Conservation (phyloP, 2,888 invertebrate genomes). For the Lysandra coridon region DNA sequence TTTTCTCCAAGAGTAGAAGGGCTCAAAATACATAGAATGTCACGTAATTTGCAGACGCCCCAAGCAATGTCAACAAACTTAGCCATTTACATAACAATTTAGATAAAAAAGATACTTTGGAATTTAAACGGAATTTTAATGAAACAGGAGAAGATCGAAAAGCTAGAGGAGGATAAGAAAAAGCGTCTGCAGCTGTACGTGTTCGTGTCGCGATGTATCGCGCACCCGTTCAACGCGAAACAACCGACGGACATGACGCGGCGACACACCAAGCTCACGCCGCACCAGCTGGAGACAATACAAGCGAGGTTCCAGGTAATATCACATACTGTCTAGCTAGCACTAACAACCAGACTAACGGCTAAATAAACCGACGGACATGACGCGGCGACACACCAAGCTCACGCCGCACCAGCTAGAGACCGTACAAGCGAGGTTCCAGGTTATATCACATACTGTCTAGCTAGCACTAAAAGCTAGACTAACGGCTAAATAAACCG, state of each 20-base stretch:
- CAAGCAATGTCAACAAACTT: neutral
- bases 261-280: slow-evolving; percentile 96
- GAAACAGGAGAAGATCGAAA: slow-evolving; percentile 92
- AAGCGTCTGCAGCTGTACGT: slow-evolving; percentile 97
- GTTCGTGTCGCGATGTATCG: slow-evolving; percentile 97
- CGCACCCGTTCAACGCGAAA: slow-evolving; percentile 99
- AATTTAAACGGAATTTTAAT: neutral
- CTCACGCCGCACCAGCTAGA: slow-evolving; percentile 97
- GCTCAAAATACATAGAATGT: neutral
- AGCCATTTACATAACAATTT: neutral
- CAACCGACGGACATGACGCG: slow-evolving; percentile 99
- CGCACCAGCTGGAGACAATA: slow-evolving; percentile 96
- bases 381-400: slow-evolving; percentile 95
- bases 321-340: too few species aligned
- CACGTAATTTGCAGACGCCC: neutral
- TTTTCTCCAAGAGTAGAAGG: too few species aligned
- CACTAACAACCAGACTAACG: too few species aligned
- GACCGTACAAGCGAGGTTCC: slow-evolving; percentile 95
- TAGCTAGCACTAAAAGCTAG: too few species aligned
- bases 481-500: slow-evolving; percentile 93
- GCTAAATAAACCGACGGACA: slow-evolving; percentile 98
- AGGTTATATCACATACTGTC: slow-evolving; percentile 77
- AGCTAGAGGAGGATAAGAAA: slow-evolving; percentile 97
- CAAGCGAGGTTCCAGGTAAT: slow-evolving; percentile 95
- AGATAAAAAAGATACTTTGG: neutral